Percentiles rank a stretch among this genome's conserved stretches.
These are phyloP conservation scores for Ophthalmolycus amberensis DNA, from an alignment of 2,113 vertebrate genomes.

Conservation along the genomic window DNA sequence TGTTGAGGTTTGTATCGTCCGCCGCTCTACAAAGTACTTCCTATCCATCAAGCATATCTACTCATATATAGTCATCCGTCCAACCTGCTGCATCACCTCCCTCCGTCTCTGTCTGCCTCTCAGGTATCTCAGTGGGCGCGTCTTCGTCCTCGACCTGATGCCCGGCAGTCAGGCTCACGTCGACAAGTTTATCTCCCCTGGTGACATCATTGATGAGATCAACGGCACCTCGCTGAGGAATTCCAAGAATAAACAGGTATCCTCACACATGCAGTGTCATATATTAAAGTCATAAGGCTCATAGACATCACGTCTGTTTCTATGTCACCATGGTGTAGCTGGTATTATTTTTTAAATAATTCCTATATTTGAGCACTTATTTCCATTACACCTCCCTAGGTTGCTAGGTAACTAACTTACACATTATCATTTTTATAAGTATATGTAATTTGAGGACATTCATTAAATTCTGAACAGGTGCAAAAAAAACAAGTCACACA, in stretches of 20 bases:
- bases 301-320: neutral
- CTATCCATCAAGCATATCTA: fast-evolving
- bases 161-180: slow-evolving; percentile 82
- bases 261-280: neutral
- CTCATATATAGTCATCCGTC: neutral
- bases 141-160: slow-evolving; percentile 83
- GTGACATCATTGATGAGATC: slow-evolving; percentile 88
- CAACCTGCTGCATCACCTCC: neutral
- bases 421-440: neutral
- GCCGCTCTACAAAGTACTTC: neutral
- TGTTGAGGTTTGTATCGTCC: slow-evolving; percentile 80
- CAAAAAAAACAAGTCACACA: neutral
- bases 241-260: slow-evolving; percentile 82
- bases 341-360: neutral
- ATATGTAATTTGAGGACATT: too few species aligned
- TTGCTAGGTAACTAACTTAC: too few species aligned
- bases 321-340: neutral
- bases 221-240: slow-evolving; percentile 85
- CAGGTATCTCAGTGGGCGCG: slow-evolving; percentile 83
- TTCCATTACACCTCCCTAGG: neutral
- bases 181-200: slow-evolving; percentile 80
- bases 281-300: neutral
- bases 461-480: neutral
- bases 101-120: slow-evolving; percentile 7
- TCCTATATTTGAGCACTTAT: neutral